Evolutionary conservation across 1,140 invertebrate species (phyloP), one percentile per base, ranked within the genome.

Genomic region (Sesamia nonagrioides): DNA sequence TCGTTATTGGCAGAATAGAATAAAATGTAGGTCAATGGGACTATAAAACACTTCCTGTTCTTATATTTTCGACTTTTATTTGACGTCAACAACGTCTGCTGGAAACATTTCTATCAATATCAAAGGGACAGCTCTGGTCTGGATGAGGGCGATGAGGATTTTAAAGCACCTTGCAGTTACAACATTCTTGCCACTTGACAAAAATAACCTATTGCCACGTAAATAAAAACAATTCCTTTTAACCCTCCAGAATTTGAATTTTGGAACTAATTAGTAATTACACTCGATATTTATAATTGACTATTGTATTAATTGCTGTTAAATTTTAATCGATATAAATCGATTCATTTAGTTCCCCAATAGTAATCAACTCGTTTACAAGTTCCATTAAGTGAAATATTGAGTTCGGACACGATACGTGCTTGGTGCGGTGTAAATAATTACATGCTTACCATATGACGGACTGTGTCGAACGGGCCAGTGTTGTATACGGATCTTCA

Each of bases 11-110:
- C 50, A 8, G 58, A 40, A 40, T 35, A 66, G 61, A 77, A 77
- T 77, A 75, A 35, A 18, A 75, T 75, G 56, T 77, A 77, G 74
- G 74, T 77, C 61, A 77, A 77, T 77, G 74, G 74, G 8, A 56
- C 45, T 21, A 77, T 77, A 56, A 66, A 77, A 77, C 74, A 68
- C 61, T 77, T 77, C 74, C 74, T 77, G 60, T 68, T 77, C 60
- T 52, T 68, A 66, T 77, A 66, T 77, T 54, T 77, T 68, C 18
- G 60, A 54, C 61, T 77, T 54, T 75, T 56, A 77, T 66, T 77
- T 68, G 74, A 52, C 45, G 60, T 77, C 42, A 77, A 68, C 17
- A 77, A 35, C 60, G 63, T 75, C 58, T 37, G 21, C 21, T 61
- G 37, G 21, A 50, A 63, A 63, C 56, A 50, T 61, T 63, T 75